phyloP scores from a whole-genome alignment of 1,140 invertebrate genomes.

The Trichomalopsis sarcophagae region DNA sequence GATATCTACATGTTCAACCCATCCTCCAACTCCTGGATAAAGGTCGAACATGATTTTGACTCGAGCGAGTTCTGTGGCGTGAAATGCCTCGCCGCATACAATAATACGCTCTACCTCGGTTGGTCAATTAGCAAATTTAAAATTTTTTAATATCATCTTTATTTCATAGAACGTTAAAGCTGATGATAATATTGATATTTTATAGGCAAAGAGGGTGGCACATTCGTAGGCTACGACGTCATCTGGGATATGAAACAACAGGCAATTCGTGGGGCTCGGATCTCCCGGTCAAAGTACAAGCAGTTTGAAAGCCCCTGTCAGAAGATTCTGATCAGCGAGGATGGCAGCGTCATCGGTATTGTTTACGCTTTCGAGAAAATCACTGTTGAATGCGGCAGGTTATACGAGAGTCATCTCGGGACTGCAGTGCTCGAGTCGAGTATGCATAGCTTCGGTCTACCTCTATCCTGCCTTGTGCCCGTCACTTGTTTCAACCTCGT shows the following conservation, averaged over 20 bases:
- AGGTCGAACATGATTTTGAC: slow-evolving; percentile 34
- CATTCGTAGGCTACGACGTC: slow-evolving; percentile 45
- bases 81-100: slow-evolving; percentile 41
- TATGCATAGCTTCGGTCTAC: slow-evolving; percentile 38
- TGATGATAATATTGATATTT: neutral
- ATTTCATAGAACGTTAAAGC: neutral
- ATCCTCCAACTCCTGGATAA: slow-evolving; percentile 43
- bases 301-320: slow-evolving; percentile 35
- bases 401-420: neutral
- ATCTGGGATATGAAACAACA: slow-evolving; percentile 10
- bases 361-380: slow-evolving; percentile 33
- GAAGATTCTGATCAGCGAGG: slow-evolving; percentile 35
- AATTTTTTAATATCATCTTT: neutral
- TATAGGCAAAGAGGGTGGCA: slow-evolving; percentile 50
- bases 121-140: neutral
- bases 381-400: slow-evolving; percentile 34
- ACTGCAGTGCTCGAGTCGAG: slow-evolving; percentile 7
- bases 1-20: slow-evolving; percentile 56
- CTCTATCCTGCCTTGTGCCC: slow-evolving; percentile 9
- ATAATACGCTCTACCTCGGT: slow-evolving; percentile 46
- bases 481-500: slow-evolving; percentile 55
- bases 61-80: slow-evolving; percentile 46
- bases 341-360: slow-evolving; percentile 6
- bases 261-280: neutral
- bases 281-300: slow-evolving; percentile 17